phyloP scores from a whole-genome alignment of 2,797 vertebrate genomes.

The Sebastes minor region DNA sequence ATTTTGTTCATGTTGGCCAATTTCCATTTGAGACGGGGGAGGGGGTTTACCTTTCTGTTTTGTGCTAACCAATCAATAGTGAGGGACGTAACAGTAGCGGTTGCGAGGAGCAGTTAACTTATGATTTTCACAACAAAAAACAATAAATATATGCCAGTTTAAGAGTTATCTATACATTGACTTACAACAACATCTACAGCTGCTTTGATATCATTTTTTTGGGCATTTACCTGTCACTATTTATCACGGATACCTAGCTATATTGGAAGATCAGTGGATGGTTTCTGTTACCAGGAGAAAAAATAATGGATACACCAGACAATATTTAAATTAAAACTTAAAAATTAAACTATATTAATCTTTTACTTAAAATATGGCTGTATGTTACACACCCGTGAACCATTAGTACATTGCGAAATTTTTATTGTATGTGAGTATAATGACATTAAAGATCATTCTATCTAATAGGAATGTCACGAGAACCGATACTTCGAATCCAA shows the following conservation, averaged over 20 bases:
- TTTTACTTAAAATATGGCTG: not conserved
- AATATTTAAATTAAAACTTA: not conserved
- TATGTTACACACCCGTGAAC: not conserved
- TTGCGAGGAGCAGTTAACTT: not conserved
- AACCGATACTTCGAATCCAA: no score
- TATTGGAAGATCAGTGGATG: not conserved
- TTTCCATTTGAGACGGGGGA: not conserved
- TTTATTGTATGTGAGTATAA: not conserved
- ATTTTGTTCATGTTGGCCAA: not conserved
- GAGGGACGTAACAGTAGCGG: not conserved
- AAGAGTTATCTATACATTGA: not conserved
- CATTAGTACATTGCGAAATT: not conserved
- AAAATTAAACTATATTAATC: not conserved
- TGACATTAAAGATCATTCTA: not conserved
- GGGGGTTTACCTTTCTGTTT: not conserved
- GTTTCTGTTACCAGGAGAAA: not conserved
- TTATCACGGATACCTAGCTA: not conserved
- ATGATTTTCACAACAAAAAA: not conserved
- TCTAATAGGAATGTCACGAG: not conserved
- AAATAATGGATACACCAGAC: not conserved
- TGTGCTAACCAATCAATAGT: not conserved
- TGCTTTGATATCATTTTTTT: not conserved
- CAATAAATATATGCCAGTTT: not conserved
- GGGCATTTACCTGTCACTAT: not conserved
- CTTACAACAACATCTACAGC: not conserved